Percentiles rank a stretch among this genome's conserved stretches.
Conservation (phyloP, 2,113 vertebrate genomes). For the Sorex araneus region DNA sequence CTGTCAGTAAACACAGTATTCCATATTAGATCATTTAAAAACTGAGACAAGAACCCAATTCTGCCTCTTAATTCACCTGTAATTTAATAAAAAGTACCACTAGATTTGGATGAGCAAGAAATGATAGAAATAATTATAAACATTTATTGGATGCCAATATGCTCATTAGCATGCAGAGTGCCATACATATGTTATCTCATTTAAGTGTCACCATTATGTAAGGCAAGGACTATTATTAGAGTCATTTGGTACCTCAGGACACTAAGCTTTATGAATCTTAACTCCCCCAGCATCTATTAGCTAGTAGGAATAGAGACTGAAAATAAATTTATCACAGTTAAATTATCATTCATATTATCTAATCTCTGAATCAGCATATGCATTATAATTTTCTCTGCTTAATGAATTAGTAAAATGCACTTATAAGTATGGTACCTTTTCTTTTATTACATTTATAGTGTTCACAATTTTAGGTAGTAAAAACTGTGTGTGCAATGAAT, state of each 20-base stretch:
- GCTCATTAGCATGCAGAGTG: background rate
- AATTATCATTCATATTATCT: background rate
- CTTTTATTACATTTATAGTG: background rate
- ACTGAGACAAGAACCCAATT: constrained; percentile 14
- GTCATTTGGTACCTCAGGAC: background rate
- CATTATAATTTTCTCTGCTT: constrained; percentile 31
- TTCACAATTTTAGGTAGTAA: constrained; percentile 22
- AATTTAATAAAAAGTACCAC: constrained; percentile 16
- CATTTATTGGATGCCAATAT: background rate
- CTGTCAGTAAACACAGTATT: constrained; percentile 43
- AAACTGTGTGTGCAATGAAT: constrained; percentile 50
- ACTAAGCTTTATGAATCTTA: constrained; percentile 42
- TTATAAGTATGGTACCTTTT: constrained; percentile 28
- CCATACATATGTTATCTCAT: background rate
- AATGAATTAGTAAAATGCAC: constrained; percentile 33
- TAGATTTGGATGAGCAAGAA: constrained; percentile 48
- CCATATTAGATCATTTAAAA: background rate
- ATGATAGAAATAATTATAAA: constrained; percentile 2
- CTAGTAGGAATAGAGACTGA: background rate
- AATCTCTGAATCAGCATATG: background rate
- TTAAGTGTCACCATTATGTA: background rate
- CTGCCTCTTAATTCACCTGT: background rate
- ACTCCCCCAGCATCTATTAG: background rate
- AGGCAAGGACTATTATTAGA: background rate
- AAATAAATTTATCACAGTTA: constrained; percentile 35